These are phyloP conservation scores for Eupithecia tripunctaria DNA, from an alignment of 2,888 invertebrate species.

Conservation along the genomic window DNA sequence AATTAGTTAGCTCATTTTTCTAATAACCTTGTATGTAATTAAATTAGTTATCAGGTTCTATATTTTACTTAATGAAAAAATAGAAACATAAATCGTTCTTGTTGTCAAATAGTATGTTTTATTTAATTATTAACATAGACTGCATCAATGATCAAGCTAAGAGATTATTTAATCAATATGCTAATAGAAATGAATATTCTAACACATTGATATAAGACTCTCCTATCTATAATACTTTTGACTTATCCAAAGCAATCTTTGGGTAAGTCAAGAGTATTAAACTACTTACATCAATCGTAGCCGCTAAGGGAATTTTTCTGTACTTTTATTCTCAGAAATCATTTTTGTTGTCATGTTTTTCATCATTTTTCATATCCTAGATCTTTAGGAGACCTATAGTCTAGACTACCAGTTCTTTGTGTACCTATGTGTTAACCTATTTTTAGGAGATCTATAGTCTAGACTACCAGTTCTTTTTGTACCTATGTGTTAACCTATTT, in stretches of 20 bases:
- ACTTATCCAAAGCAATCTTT: background rate
- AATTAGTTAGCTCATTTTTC: slow-evolving; percentile 2
- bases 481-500: slow-evolving; percentile 68
- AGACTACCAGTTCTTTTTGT: background rate
- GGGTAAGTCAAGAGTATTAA: too few species aligned
- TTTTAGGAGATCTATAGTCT: background rate
- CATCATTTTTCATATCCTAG: background rate
- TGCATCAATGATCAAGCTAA: background rate
- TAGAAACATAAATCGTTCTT: background rate
- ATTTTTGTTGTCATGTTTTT: too few species aligned
- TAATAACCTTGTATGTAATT: slow-evolving; percentile 3
- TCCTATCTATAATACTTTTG: background rate
- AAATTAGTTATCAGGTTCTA: background rate
- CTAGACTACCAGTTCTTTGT: background rate
- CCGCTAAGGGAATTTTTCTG: background rate
- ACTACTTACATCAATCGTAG: background rate
- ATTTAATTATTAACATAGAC: background rate
- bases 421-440: slow-evolving; percentile 61
- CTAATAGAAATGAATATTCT: background rate
- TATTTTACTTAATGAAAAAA: background rate
- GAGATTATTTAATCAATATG: background rate
- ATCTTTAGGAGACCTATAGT: background rate
- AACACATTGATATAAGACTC: background rate
- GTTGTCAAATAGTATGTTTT: background rate
- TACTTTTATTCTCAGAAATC: background rate